A percentile compares a stretch with the other conserved stretches of the same genome.
Conservation (phyloP, 1,140 invertebrate species). For the Drosophila eugracilis region DNA sequence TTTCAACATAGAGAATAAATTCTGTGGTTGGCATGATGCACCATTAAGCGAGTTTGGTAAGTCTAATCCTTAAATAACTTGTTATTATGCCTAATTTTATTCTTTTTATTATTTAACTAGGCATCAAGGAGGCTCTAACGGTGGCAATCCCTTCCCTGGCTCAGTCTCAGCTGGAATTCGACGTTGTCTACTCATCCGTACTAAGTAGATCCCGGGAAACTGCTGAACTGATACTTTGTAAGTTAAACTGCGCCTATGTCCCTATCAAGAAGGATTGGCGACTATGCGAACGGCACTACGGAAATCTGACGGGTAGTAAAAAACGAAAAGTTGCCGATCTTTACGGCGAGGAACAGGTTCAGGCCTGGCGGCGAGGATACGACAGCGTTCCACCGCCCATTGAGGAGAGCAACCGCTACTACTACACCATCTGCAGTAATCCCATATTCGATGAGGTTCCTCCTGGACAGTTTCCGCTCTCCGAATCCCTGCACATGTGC, state of each 20-base stretch:
- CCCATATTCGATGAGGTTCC: slow-evolving; percentile 84
- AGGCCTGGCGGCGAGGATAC: slow-evolving; percentile 89
- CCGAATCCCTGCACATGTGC: slow-evolving; percentile 90
- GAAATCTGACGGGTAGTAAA: slow-evolving; percentile 89
- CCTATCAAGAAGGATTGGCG: slow-evolving; percentile 88
- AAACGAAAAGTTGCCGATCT: slow-evolving; percentile 89
- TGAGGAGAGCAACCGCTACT: slow-evolving; percentile 86
- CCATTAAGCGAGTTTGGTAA: slow-evolving; percentile 86
- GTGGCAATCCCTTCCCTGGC: slow-evolving; percentile 89
- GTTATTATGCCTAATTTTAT: neutral
- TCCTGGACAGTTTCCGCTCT: slow-evolving; percentile 86
- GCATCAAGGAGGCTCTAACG: slow-evolving; percentile 88
- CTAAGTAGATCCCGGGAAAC: slow-evolving; percentile 89
- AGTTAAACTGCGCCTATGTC: slow-evolving; percentile 86
- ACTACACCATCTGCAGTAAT: slow-evolving; percentile 86
- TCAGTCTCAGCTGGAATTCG: slow-evolving; percentile 89
- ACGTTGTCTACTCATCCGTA: slow-evolving; percentile 89
- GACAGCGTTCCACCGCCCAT: slow-evolving; percentile 88
- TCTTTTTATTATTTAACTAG: slow-evolving; percentile 76
- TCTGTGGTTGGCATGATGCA: slow-evolving; percentile 90
- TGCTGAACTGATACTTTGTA: slow-evolving; percentile 87
- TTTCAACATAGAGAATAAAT: slow-evolving; percentile 90
- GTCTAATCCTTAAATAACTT: neutral
- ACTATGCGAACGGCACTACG: slow-evolving; percentile 91
- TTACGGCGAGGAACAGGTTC: slow-evolving; percentile 88